phyloP scores from a whole-genome alignment of 1,140 invertebrate genomes.

The Heliconius congener region DNA sequence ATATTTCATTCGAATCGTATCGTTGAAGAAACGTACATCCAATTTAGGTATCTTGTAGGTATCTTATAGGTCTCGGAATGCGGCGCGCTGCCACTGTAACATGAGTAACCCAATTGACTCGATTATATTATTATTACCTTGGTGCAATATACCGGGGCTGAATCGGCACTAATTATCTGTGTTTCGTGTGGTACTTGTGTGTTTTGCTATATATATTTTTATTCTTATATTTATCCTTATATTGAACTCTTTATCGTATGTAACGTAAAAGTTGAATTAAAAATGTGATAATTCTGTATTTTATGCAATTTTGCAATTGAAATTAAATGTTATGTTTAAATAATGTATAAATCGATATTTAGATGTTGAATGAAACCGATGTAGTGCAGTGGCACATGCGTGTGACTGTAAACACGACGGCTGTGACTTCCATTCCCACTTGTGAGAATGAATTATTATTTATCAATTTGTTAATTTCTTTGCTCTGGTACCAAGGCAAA shows the following conservation, averaged over 20 bases:
- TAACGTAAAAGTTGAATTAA: background rate
- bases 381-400: too few relatives aligned
- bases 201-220: background rate
- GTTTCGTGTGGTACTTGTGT: background rate
- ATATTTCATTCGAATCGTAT: background rate
- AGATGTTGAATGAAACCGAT: too few relatives aligned
- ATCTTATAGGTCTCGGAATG: slow-evolving; percentile 16
- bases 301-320: too few relatives aligned
- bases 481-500: too few relatives aligned
- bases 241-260: background rate
- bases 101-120: slow-evolving; percentile 35
- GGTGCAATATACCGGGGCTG: background rate
- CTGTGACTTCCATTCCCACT: too few relatives aligned
- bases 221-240: background rate
- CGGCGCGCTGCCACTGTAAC: slow-evolving; percentile 25
- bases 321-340: too few relatives aligned
- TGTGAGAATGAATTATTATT: too few relatives aligned
- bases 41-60: slow-evolving; percentile 11
- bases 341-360: too few relatives aligned
- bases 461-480: too few relatives aligned
- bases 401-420: too few relatives aligned
- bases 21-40: background rate
- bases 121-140: slow-evolving; percentile 31
- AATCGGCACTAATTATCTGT: background rate
- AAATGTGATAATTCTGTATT: too few relatives aligned